These are phyloP conservation scores for Microcebus griseorufus DNA, from an alignment of 2,113 vertebrate genomes.

Conservation along the genomic window DNA sequence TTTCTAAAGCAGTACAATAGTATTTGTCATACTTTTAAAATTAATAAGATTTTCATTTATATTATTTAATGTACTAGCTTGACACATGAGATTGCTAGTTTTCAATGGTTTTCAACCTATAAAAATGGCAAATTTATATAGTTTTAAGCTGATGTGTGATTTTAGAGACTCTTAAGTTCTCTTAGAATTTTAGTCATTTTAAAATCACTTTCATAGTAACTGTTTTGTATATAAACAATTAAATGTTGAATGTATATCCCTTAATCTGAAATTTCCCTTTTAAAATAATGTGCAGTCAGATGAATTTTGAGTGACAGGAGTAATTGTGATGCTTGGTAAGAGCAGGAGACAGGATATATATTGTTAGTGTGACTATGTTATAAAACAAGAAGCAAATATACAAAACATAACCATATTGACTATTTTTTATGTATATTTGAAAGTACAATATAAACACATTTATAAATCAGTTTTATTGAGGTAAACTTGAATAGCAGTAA, in stretches of 20 bases:
- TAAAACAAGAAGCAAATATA: neutral
- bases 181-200: neutral
- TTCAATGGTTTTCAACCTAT: neutral
- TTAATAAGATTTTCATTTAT: neutral
- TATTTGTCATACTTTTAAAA: conserved; percentile 9
- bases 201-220: neutral
- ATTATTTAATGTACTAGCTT: neutral
- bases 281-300: neutral
- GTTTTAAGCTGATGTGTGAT: neutral
- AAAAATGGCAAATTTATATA: neutral
- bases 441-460: neutral
- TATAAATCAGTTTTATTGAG: neutral
- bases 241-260: neutral
- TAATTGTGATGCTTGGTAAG: neutral
- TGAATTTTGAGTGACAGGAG: neutral
- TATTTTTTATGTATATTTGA: neutral
- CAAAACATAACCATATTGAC: neutral
- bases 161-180: neutral
- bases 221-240: neutral
- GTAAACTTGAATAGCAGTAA: neutral
- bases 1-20: neutral
- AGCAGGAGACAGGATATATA: neutral
- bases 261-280: neutral
- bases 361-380: neutral
- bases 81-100: neutral